These are phyloP conservation scores for Pegea sp. DNA, from an alignment of 23 tunicate genomes.

Conservation along the genomic window DNA sequence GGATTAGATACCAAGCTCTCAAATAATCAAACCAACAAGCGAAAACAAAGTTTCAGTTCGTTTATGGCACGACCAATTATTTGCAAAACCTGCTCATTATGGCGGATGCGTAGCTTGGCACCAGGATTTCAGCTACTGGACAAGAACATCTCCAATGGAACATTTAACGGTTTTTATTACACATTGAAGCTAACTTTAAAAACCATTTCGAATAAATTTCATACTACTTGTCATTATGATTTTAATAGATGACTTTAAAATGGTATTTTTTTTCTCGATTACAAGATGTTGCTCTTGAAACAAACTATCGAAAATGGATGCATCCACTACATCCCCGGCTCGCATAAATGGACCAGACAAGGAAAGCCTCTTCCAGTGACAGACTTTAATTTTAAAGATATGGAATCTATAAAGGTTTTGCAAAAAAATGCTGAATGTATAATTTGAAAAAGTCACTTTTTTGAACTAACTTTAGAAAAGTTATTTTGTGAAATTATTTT, in stretches of 20 bases:
- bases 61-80: constrained; percentile 67
- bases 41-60: constrained; percentile 10
- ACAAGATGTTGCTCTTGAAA: too few relatives aligned
- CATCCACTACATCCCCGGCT: constrained; percentile 75
- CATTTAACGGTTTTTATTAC: constrained; percentile 80
- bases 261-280: too few relatives aligned
- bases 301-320: constrained; percentile 77
- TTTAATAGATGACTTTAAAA: too few relatives aligned
- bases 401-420: constrained; percentile 89
- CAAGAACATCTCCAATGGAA: constrained; percentile 53
- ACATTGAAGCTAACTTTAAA: too few relatives aligned
- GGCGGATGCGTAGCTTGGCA: constrained; percentile 91
- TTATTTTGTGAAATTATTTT: not conserved
- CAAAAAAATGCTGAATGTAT: too few relatives aligned
- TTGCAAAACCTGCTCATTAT: constrained; percentile 66
- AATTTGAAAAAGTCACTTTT: not conserved
- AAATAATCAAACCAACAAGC: constrained; percentile 6
- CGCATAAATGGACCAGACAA: constrained; percentile 65
- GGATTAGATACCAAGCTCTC: constrained; percentile 46
- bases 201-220: too few relatives aligned
- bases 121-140: constrained; percentile 83
- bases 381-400: constrained; percentile 60
- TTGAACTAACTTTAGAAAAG: not conserved
- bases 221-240: too few relatives aligned
- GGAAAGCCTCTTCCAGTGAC: constrained; percentile 82